These are phyloP conservation scores for Ptiloglossa arizonensis DNA, from an alignment of 1,140 invertebrate genomes.

Conservation along the genomic window DNA sequence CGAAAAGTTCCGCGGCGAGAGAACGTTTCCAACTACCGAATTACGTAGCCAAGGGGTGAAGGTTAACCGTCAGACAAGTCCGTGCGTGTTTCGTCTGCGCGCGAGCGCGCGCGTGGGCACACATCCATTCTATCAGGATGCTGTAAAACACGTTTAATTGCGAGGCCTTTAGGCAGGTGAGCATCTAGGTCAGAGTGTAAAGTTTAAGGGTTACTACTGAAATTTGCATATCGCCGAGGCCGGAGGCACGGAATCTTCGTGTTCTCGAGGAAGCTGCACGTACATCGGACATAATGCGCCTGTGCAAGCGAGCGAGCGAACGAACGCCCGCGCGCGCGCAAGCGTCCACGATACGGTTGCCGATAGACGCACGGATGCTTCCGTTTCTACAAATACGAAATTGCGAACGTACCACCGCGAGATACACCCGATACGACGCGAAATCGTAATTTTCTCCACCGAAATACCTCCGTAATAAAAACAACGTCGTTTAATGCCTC, in stretches of 20 bases:
- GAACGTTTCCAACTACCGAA: no score
- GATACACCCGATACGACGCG: neutral
- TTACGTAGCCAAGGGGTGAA: neutral
- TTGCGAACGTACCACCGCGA: slow-evolving; percentile 25
- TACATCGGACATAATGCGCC: slow-evolving; percentile 2
- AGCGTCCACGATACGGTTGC: neutral
- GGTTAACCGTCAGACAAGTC: slow-evolving; percentile 12
- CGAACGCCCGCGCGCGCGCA: neutral
- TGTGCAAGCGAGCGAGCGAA: no score
- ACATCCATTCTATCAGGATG: neutral
- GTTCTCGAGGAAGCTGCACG: slow-evolving; percentile 29
- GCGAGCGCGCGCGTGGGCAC: neutral
- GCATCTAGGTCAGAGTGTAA: slow-evolving; percentile 64
- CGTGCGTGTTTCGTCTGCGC: neutral
- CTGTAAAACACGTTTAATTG: slow-evolving; percentile 58
- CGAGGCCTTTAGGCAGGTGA: slow-evolving; percentile 50
- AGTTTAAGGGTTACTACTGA: slow-evolving; percentile 68
- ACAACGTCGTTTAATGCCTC: neutral
- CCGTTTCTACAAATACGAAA: slow-evolving; percentile 18
- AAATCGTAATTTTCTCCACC: neutral
- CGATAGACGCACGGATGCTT: neutral
- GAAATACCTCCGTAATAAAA: neutral
- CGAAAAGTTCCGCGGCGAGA: no score
- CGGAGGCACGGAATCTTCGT: slow-evolving; percentile 23
- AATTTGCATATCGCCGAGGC: slow-evolving; percentile 63